Conservation (phyloP, 1,140 invertebrate species). For the Zaprionus ornatus region DNA sequence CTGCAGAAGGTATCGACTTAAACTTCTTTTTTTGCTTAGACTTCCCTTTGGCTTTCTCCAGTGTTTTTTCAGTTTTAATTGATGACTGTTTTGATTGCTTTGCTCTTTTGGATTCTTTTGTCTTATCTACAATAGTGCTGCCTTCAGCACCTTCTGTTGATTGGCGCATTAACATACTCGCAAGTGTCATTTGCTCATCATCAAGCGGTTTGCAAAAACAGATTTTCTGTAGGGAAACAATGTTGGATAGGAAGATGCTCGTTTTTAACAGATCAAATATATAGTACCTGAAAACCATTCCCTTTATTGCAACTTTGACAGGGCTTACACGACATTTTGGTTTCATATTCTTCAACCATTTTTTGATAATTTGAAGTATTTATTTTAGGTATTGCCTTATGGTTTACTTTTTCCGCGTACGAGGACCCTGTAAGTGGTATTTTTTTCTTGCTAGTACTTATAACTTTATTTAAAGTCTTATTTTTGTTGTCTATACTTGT, state of each 20-base stretch:
- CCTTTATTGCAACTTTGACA: not conserved
- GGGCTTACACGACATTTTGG: no score
- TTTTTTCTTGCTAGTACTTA: no score
- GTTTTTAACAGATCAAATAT: not conserved
- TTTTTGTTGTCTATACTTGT: no score
- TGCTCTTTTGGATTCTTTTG: no score
- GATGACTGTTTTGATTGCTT: not conserved
- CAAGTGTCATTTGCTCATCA: not conserved
- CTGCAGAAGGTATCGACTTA: not conserved
- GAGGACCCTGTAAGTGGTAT: no score
- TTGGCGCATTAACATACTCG: not conserved
- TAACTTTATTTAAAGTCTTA: no score
- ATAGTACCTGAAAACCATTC: not conserved
- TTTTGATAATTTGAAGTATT: no score
- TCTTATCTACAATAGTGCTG: not conserved
- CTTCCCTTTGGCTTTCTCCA: constrained; percentile 32
- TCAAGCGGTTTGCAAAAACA: not conserved
- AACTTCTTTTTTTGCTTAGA: not conserved
- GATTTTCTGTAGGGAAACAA: not conserved
- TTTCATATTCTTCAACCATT: no score
- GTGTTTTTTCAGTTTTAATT: not conserved
- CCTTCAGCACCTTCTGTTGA: not conserved
- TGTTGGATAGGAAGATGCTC: not conserved
- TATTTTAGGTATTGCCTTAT: no score
- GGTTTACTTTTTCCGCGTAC: no score